phyloP scores from a whole-genome alignment of 2,888 invertebrate genomes.

The Drosophila fulvimacula region DNA sequence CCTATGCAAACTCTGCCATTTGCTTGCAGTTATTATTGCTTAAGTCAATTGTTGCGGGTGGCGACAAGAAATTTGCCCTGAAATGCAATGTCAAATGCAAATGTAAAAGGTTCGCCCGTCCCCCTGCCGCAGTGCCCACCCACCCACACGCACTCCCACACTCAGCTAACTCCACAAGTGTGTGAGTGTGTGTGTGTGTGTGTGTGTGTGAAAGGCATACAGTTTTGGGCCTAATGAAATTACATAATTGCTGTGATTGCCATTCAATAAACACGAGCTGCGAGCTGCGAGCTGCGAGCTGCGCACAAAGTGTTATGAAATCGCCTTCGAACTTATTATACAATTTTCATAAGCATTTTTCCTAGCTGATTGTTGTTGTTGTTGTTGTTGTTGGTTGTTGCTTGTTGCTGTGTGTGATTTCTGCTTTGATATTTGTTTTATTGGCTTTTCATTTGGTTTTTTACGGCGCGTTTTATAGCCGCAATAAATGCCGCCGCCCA shows the following conservation, averaged over 20 bases:
- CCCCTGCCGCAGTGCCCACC: neutral
- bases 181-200: conserved; percentile 13
- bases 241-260: conserved; percentile 63
- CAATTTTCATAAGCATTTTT: conserved; percentile 53
- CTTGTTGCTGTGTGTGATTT: conserved; percentile 55
- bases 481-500: conserved; percentile 46
- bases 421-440: conserved; percentile 71
- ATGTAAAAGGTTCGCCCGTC: conserved; percentile 19
- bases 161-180: conserved; percentile 24
- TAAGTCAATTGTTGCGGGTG: conserved; percentile 62
- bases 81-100: conserved; percentile 61
- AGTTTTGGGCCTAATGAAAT: conserved; percentile 55
- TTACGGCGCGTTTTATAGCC: conserved; percentile 57
- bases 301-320: conserved; percentile 48
- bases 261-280: conserved; percentile 44
- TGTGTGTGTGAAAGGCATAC: conserved; percentile 31
- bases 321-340: conserved; percentile 53
- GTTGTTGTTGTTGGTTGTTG: conserved; percentile 3
- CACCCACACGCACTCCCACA: neutral
- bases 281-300: conserved; percentile 13
- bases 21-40: conserved; percentile 39
- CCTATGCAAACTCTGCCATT: neutral
- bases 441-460: conserved; percentile 66
- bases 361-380: conserved; percentile 14
- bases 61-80: conserved; percentile 48